Evolutionary conservation across 1,140 invertebrate species (phyloP).

Genomic region (Zophobas morio): DNA sequence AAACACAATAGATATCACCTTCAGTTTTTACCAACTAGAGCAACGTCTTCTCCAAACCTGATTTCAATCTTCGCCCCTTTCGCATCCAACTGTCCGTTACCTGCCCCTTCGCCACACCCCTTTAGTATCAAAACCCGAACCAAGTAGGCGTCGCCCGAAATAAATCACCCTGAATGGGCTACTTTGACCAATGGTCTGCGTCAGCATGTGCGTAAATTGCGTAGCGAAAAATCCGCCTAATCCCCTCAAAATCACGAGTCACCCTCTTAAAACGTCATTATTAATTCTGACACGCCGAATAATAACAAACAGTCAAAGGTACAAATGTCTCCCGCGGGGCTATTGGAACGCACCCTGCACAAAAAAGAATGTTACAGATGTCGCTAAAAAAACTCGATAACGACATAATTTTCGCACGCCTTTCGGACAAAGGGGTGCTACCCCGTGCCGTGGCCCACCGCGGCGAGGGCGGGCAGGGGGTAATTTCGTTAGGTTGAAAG

Average conservation of each 20-base stretch:
- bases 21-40: no score
- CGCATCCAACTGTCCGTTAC: neutral
- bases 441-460: constrained; percentile 7
- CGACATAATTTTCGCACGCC: constrained; percentile 58
- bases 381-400: constrained; percentile 54
- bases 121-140: constrained; percentile 7
- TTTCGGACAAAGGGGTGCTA: constrained; percentile 44
- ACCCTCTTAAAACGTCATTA: constrained; percentile 51
- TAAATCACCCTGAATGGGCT: constrained; percentile 27
- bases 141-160: constrained; percentile 29
- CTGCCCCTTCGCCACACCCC: neutral
- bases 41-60: no score
- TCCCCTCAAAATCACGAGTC: constrained; percentile 3
- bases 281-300: constrained; percentile 60
- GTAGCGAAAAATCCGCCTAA: constrained; percentile 18
- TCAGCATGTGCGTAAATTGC: constrained; percentile 26
- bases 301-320: constrained; percentile 60
- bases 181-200: constrained; percentile 35
- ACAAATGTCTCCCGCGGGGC: constrained; percentile 53
- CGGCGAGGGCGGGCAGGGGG: constrained; percentile 22
- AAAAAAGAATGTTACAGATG: constrained; percentile 48
- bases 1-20: no score
- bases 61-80: neutral
- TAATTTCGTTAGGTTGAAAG: constrained; percentile 25
- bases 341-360: constrained; percentile 35